phyloP scores from a whole-genome alignment of 1,140 invertebrate genomes.

The Zaprionus tsacasi region DNA sequence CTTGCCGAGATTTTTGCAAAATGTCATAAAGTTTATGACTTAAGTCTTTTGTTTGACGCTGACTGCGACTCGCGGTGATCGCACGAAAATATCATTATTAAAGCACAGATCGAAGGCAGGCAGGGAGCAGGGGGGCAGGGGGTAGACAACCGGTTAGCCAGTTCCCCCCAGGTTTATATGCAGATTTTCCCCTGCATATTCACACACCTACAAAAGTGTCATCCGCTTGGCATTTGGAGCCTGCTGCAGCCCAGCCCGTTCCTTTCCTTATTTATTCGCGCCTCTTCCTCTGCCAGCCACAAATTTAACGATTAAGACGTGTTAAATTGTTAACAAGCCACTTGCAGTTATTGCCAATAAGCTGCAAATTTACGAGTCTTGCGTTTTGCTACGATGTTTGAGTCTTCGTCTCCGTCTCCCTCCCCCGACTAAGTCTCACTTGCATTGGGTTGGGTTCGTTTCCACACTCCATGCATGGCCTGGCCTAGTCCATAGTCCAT shows the following conservation, averaged over 20 bases:
- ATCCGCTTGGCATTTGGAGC: conserved; percentile 76
- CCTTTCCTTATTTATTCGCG: conserved; percentile 33
- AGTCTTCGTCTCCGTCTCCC: neutral
- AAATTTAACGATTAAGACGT: conserved; percentile 84
- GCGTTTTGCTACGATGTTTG: conserved; percentile 33
- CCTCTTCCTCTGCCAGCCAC: conserved; percentile 57
- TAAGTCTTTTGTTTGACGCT: conserved; percentile 81
- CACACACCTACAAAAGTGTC: conserved; percentile 84
- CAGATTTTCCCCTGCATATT: conserved; percentile 73
- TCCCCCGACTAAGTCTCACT: neutral
- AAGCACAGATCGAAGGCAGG: conserved; percentile 58
- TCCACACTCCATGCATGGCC: neutral
- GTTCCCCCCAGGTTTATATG: conserved; percentile 40
- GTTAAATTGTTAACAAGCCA: conserved; percentile 84
- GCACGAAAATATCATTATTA: conserved; percentile 79
- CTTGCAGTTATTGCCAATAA: conserved; percentile 84
- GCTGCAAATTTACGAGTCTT: conserved; percentile 83
- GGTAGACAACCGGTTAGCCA: conserved; percentile 56
- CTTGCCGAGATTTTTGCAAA: conserved; percentile 76
- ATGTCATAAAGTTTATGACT: conserved; percentile 84
- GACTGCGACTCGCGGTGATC: conserved; percentile 26
- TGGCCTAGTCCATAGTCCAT: conserved; percentile 1
- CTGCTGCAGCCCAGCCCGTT: neutral
- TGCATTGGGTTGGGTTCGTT: neutral
- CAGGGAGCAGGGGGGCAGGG: neutral